A percentile compares a stretch with the other conserved stretches of the same genome.
Conservation (phyloP, 2,888 invertebrate species). For the Volucella inflata region DNA sequence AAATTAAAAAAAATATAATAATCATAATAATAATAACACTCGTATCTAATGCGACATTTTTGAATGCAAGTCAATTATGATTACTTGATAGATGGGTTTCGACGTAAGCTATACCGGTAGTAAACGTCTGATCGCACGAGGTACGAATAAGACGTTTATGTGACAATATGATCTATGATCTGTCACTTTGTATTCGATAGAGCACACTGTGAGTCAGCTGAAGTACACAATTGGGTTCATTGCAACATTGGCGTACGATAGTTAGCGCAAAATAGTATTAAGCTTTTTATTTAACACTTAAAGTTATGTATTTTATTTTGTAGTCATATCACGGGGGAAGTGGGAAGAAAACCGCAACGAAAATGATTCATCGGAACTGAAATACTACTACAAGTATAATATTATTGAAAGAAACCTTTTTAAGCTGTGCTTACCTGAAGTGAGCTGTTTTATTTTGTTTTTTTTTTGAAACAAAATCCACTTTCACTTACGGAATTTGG, state of each 20-base stretch:
- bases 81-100: not conserved
- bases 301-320: conserved; percentile 24
- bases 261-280: not conserved
- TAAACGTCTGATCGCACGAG: no score
- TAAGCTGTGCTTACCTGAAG: no score
- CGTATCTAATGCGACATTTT: not conserved
- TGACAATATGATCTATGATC: conserved; percentile 30
- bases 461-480: no score
- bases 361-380: conserved; percentile 16
- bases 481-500: no score
- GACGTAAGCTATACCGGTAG: conserved; percentile 6
- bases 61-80: conserved; percentile 35
- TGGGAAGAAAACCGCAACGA: not conserved
- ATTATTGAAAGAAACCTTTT: no score
- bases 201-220: conserved; percentile 29
- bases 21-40: no score
- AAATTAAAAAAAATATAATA: conserved; percentile 23
- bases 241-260: conserved; percentile 48
- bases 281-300: conserved; percentile 9
- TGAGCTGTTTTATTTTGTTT: no score
- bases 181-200: conserved; percentile 30
- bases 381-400: no score
- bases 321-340: conserved; percentile 20
- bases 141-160: conserved; percentile 16
- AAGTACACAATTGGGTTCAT: conserved; percentile 50